Evolutionary conservation across 2,888 invertebrate species (phyloP).

Genomic region (Trissolcus brochymenae): DNA sequence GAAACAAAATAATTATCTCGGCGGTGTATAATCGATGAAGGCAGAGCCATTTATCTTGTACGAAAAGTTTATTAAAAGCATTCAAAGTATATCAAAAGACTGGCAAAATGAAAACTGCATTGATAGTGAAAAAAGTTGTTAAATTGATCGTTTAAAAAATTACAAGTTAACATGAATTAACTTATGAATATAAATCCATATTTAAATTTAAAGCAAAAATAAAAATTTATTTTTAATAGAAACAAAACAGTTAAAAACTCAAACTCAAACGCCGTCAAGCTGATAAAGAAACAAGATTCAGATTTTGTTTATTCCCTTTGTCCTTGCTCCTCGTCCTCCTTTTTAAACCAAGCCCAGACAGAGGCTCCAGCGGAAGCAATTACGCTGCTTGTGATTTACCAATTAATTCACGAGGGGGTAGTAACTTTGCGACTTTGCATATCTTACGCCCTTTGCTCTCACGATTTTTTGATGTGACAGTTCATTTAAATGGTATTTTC

Average conservation of each 20-base stretch:
- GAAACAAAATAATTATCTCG: conserved; percentile 39
- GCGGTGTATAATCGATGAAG: conserved; percentile 12
- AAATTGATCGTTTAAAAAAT: background rate
- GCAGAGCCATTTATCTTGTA: conserved; percentile 19
- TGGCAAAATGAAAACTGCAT: background rate
- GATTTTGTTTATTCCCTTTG: conserved; percentile 57
- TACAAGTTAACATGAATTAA: no score
- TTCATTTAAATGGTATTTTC: conserved; percentile 54
- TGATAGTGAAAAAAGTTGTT: conserved; percentile 4
- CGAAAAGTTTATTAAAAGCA: conserved; percentile 38
- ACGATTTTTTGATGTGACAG: conserved; percentile 52
- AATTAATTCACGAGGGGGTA: conserved; percentile 56
- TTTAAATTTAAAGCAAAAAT: conserved; percentile 49
- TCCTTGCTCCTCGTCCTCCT: conserved; percentile 33
- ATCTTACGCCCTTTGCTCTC: conserved; percentile 50
- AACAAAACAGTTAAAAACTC: conserved; percentile 24
- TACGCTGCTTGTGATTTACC: conserved; percentile 57
- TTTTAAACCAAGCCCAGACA: conserved; percentile 40
- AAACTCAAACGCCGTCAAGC: conserved; percentile 32
- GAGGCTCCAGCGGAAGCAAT: conserved; percentile 50
- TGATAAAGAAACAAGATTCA: conserved; percentile 47
- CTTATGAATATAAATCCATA: background rate
- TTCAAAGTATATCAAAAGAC: conserved; percentile 15
- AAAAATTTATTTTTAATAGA: no score
- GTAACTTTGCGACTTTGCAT: conserved; percentile 54